A percentile compares a stretch with the other conserved stretches of the same genome.
Evolutionary conservation across 2,113 vertebrate genomes (phyloP).

Genomic region (Falcunculus frontatus): DNA sequence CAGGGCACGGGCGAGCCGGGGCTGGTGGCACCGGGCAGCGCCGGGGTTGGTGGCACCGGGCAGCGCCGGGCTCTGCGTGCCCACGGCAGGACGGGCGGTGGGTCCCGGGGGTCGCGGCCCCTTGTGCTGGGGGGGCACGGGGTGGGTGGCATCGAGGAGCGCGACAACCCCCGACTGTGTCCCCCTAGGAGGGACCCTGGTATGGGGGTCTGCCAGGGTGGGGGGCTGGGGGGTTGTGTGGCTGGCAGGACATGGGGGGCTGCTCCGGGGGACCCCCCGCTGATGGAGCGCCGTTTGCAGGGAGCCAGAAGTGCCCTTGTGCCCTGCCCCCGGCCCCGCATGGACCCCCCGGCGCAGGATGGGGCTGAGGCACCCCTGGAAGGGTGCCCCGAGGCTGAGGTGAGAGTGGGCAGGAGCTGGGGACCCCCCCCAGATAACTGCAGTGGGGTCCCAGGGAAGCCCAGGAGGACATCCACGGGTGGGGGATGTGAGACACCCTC

Average conservation of each 20-base stretch:
- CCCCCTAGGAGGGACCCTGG: not conserved
- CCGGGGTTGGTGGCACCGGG: not conserved
- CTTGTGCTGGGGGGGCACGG: not conserved
- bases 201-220: rapidly evolving
- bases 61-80: not conserved
- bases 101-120: not conserved
- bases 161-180: rapidly evolving
- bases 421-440: not conserved
- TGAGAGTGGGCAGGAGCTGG: not conserved
- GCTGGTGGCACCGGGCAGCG: not conserved
- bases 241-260: not conserved
- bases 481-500: not conserved
- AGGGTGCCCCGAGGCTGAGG: not conserved
- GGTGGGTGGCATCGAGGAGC: not conserved
- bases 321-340: not conserved
- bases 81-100: not conserved
- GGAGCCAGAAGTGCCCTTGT: not conserved
- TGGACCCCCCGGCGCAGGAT: not conserved
- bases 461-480: not conserved
- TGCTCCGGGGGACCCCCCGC: rapidly evolving
- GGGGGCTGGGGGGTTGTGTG: too few species aligned
- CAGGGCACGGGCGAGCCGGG: not conserved
- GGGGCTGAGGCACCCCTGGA: not conserved
- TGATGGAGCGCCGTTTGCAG: not conserved
- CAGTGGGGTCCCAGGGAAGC: not conserved